Evolutionary conservation across 2,888 invertebrate species (phyloP), one percentile per base, ranked within the genome.

Genomic region (Melitaea athalia): DNA sequence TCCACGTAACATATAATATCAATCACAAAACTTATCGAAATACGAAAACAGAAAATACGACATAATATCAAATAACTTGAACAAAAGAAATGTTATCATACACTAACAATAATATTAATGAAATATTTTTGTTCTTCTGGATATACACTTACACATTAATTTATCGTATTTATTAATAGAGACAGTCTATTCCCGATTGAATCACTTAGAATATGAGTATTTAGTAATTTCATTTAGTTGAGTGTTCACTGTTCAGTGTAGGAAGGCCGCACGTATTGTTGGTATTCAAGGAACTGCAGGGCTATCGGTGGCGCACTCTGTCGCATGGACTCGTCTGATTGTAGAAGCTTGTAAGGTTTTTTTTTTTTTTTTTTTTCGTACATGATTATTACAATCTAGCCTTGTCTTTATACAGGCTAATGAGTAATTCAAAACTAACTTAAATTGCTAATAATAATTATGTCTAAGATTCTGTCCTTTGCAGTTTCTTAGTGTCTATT

Each of bases 251-350:
- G n/a, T n/a, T 81, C 78, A 80, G 81, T 74, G 82, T 82, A 80
- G 78, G 78, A 77, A 76, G 81, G 81, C 81, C 80, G 83, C 81
- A 81, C 88, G 85, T 85, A 86, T 86, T 91, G 88, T 88, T 88
- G 86, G 86, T 91, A 90, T 89, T 90, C 89, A 86, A 89, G 8
- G 7, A 50, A 87, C 87, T 85, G 77, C 85, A 78, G 75, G 82
- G 81, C 77, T 83, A 85, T 86, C 78, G 88, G 83, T 85, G 89
- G 88, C 88, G 78, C 88, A 87, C 80, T 82, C 77, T 81, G 85
- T 84, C 86, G 87, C 86, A 83, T 86, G 87, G 84, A 82, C 83
- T 79, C 76, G 82, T 81, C 83, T 87, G 89, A 88, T 90, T 89
- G 87, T 86, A 85, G 85, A 84, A 79, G 80, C 81, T 81, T 76